Percentiles rank a stretch among this genome's conserved stretches.
Conservation (phyloP, 2,888 invertebrate genomes). For the Nomada ferruginata region DNA sequence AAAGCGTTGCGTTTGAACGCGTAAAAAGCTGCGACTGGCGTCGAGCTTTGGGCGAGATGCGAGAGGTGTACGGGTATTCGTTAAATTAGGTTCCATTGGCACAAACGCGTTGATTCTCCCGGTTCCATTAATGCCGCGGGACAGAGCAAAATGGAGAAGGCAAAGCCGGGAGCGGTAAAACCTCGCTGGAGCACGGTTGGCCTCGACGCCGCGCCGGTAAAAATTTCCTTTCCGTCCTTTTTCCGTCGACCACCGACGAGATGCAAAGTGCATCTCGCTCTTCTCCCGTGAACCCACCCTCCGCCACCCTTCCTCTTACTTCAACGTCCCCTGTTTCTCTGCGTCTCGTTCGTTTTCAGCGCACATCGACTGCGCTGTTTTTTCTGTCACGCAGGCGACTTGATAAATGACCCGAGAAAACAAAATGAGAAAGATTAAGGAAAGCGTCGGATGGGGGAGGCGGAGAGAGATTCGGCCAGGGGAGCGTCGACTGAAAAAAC, state of each 20-base stretch:
- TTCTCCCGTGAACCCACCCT: neutral
- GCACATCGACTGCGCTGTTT: constrained; percentile 39
- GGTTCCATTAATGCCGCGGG: constrained; percentile 63
- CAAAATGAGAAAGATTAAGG: constrained; percentile 45
- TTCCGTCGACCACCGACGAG: constrained; percentile 55
- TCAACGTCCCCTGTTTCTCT: neutral
- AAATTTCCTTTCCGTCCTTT: constrained; percentile 58
- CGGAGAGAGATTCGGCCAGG: neutral
- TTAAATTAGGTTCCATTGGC: constrained; percentile 60
- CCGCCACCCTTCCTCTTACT: neutral
- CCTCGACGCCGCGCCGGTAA: constrained; percentile 39
- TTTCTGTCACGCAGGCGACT: constrained; percentile 44
- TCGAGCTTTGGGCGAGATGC: constrained; percentile 4
- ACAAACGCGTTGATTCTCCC: constrained; percentile 63
- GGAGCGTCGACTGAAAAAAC: constrained; percentile 33
- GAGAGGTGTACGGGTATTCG: constrained; percentile 37
- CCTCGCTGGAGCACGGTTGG: constrained; percentile 37
- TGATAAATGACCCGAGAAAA: constrained; percentile 71
- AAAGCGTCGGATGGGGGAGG: constrained; percentile 5
- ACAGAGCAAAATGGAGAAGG: constrained; percentile 48
- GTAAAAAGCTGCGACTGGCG: constrained; percentile 3
- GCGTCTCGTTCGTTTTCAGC: constrained; percentile 26
- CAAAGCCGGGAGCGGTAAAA: constrained; percentile 52
- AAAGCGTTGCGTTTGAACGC: constrained; percentile 8
- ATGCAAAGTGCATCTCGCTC: constrained; percentile 41